Base-by-base conservation (phyloP, 2,888 invertebrate genomes). In the Xanthorhoe designata region DNA sequence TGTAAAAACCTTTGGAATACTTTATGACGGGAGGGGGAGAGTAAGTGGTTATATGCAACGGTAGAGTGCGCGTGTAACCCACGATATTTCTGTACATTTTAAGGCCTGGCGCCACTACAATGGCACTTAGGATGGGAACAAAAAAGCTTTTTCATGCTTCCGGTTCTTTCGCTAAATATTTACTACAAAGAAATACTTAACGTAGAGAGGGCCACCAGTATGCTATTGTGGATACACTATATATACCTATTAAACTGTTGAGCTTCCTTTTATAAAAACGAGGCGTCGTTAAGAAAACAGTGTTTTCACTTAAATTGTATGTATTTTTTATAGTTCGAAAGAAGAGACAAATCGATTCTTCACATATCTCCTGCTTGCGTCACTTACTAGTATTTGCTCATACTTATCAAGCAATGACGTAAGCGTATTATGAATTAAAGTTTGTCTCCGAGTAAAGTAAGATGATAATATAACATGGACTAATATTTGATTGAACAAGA, bases 1-100 rank as follows among this genome's bases (percentile, higher is more conserved):
- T 60, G 67, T 70, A 66, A 69, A 32, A 69, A 71, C 54, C 63
- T 66, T 72, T 17, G 64, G 47, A 35, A 64, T 59, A 54, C 68
- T 76, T 69, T 70, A 62, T 70, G 60, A 60, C 61, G 58, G 68
- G 68, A 63, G 64, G 8, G 47, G 47, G 32, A 17, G 66, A 17
- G 66, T 69, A 72, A 72, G 72, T 64, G 68, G 70, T 60, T 58
- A 66, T 70, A 70, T 73, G 72, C 72, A 72, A 59, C 51, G 58
- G 62, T 56, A 63, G 68, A 72, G 71, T 65, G 69, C 66, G 73
- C 73, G 73, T 78, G 78, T 81, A 79, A 82, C 78, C 75, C 77
- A 69, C 71, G 73, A 75, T 75, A 76, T 83, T 83, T 83, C 81
- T 79, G 78, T 63, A 74, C 74, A 74, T 76, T 80, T 78, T 79